Evolutionary conservation across 2,113 vertebrate genomes (phyloP), one percentile per base, ranked within the genome.

Genomic region (Vulpes lagopus): DNA sequence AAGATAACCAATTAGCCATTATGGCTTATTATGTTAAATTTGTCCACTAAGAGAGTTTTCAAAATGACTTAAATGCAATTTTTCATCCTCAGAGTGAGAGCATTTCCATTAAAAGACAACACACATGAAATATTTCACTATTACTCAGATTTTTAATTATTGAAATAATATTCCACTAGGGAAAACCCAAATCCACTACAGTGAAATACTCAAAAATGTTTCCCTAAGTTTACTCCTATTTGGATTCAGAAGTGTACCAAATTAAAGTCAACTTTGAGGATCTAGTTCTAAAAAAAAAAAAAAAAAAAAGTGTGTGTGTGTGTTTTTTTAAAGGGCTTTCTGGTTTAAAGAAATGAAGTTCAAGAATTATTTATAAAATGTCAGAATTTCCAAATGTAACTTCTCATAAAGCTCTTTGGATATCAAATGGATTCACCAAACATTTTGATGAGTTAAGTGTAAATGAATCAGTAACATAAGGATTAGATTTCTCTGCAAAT

Each of bases 401-500:
- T 76, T 95, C 19, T 97, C 60, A 73, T 91, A 92, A 95, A 95
- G 22, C 4, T 59, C 35, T 91, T 93, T 94, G 53, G 74, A 64
- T 91, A 96, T 79, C 55, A 96, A 89, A 79, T 95, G 30, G 64
- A 84, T 30, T 80, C 89, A 93, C 65, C 59, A 89, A 91, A 83
- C n/a, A 91, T 85, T 95, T 74, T 95, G 35, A 88, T 90, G 85
- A 96, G 69, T 84, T 89, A 92, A 80, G 76, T 97, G 22, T 69
- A 96, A 97, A 95, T 94, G 64, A 92, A 94, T 96, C 85, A 64
- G 85, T 80, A 95, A 80, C 76, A 90, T 94, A 57, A 80, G 43
- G 35, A 94, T 97, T 97, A 62, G n/a, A 92, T 97, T 97, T 96
- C 79, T 93, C 30, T 27, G 79, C 59, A 79, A 86, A 81, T 91